Conservation (phyloP, 2,888 invertebrate species). For the Horisme vitalbata region DNA sequence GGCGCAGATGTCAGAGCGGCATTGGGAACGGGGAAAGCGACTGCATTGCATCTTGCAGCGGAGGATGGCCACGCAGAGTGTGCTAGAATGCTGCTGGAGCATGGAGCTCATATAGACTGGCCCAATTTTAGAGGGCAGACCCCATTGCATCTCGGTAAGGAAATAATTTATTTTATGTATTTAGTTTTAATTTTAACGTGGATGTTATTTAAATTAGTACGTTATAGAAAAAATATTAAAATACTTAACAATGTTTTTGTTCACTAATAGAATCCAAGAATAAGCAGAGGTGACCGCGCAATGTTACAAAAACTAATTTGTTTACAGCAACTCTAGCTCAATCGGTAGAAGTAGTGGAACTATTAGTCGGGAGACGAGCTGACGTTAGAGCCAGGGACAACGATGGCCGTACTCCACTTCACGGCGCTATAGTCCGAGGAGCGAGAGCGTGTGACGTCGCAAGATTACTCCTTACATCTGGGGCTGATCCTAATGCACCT, state of each 20-base stretch:
- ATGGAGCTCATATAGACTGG: conserved; percentile 89
- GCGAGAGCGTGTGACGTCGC: conserved; percentile 88
- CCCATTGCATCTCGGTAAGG: conserved; percentile 88
- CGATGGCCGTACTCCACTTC: conserved; percentile 90
- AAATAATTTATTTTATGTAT: too few species aligned
- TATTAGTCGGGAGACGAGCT: conserved; percentile 86
- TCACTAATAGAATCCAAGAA: too few species aligned
- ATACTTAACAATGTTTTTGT: too few species aligned
- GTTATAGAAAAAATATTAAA: too few species aligned
- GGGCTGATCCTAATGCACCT: conserved; percentile 88
- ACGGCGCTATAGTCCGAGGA: conserved; percentile 91
- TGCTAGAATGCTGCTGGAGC: conserved; percentile 86
- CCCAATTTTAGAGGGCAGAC: conserved; percentile 90
- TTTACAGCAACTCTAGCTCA: conserved; percentile 89
- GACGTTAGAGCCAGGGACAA: conserved; percentile 86
- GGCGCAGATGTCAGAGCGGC: conserved; percentile 92
- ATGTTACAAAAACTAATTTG: not conserved
- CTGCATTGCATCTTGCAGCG: conserved; percentile 93
- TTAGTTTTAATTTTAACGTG: too few species aligned
- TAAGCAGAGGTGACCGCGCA: too few species aligned
- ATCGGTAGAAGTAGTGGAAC: conserved; percentile 89
- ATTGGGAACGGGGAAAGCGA: conserved; percentile 86
- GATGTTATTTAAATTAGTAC: too few species aligned
- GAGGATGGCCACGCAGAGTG: conserved; percentile 93
- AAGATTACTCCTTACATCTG: conserved; percentile 84